Base-by-base conservation (phyloP, 2,797 vertebrate genomes). In the Rhodeus uyekii region DNA sequence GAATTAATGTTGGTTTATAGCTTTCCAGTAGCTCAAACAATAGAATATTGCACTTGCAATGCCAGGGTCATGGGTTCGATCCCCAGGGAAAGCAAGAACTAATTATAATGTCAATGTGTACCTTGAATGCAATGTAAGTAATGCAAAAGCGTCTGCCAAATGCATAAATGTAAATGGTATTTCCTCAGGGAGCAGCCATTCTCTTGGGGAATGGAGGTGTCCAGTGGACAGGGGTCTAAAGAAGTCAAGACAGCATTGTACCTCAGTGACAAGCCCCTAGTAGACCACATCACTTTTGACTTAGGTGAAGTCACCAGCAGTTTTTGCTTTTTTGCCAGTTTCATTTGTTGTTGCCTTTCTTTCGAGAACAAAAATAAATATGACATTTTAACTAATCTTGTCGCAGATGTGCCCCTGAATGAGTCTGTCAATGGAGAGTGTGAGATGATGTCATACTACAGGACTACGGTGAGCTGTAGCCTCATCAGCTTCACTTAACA, bases 201-300 rank as follows among this genome's bases (percentile, higher is more conserved):
- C 18, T 64, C 93, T 18, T 99, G 98, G 98, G 94, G 93, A 69
- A 94, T 96, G 27, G 96, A 98, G 78, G 91, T 99, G 75, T 94
- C 91, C 24, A 96, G 96, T 84, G 95, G 96, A 32, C 95, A 95
- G 0, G 93, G 96, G 29, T 87, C 88, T 29, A 95, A 94, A 85
- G 96, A 96, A 86, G 94, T 97, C 76, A 96, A 92, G 88, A 99
- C 98, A 0, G 87, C 89, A 0, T 94, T 96, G 91, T 95, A 96
- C 87, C 91, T 98, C 81, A 97, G 95, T 65, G 92, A 95, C 86
- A 92, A 80, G 76, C 89, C 95, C 3, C 92, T 95, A 44, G 92
- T 95, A 81, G 95, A 97, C 84, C 97, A 97, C 32, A 82, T 94
- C 77, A 83, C 67, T 80, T 93, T 93, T 82, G 87, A 93, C 82